Conservation (phyloP, 2,888 invertebrate species). For the Psylliodes chrysocephalus region DNA sequence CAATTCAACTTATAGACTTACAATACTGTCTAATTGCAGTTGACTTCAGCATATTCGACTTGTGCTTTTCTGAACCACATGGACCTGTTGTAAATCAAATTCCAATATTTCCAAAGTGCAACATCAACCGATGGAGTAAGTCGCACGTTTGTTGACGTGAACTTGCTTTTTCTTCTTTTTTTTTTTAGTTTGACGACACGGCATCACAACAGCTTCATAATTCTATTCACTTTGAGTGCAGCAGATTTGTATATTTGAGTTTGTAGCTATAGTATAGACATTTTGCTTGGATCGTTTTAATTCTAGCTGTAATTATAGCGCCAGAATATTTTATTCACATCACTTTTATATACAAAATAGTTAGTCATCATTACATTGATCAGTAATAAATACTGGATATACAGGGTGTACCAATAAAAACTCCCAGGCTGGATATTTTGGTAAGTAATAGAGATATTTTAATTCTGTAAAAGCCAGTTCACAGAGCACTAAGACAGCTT, state of each 20-base stretch:
- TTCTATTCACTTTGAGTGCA: not conserved
- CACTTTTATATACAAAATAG: no score
- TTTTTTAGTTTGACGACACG: not conserved
- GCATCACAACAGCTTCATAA: not conserved
- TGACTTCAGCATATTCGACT: constrained; percentile 62
- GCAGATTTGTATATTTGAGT: not conserved
- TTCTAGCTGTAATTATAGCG: not conserved
- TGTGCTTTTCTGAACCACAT: constrained; percentile 57
- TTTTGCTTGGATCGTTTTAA: not conserved
- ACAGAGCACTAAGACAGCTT: no score
- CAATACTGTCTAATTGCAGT: constrained; percentile 41
- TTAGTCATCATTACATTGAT: no score
- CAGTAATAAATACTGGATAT: no score
- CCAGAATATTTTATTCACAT: not conserved
- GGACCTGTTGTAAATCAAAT: constrained; percentile 61
- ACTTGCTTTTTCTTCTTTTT: constrained; percentile 1
- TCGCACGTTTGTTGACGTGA: constrained; percentile 34
- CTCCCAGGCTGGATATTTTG: no score
- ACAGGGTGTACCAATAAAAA: no score
- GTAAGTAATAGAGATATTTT: no score
- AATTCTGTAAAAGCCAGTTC: no score
- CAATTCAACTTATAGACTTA: not conserved
- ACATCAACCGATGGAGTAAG: constrained; percentile 62
- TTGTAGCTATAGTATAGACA: not conserved
- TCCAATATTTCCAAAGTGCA: constrained; percentile 62